Base-by-base conservation (phyloP, 2,797 vertebrate genomes). In the Poecilia gillii region DNA sequence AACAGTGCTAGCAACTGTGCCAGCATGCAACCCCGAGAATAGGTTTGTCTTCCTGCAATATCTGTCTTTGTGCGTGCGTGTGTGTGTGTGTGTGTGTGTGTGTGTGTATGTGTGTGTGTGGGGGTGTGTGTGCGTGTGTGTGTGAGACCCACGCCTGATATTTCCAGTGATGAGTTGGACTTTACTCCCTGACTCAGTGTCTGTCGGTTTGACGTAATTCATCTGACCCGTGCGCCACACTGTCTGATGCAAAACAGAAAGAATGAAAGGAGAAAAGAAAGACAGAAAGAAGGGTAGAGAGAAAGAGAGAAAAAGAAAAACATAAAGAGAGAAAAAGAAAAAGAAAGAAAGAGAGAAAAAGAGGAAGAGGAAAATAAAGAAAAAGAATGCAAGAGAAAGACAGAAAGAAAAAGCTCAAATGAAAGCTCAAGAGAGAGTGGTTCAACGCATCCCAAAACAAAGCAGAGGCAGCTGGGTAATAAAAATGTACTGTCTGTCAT, bases 401-500 rank as follows among this genome's bases (percentile, higher is more conserved):
- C 31, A 62, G 3, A 45, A 9, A 78, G 36, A 66, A 14, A 46
- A 49, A 74, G 76, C 84, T 43, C 83, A 74, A 84, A 81, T 76
- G 46, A 72, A 85, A 39, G 25, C 49, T 72, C 28, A n/a, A 77
- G 81, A 87, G 84, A 88, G 43, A 41, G 78, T 82, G 72, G 76
- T 90, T 91, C 91, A 92, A 92, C 57, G 4, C 81, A 86, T 84
- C 84, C 86, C 82, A 90, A 93, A 91, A 91, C 91, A 92, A 91
- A 89, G 84, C 89, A 91, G 84, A 87, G 84, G 87, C 89, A 85
- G 80, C 77, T 82, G 89, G 88, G 89, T 91, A 91, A 90, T 92
- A 94, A 92, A 93, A 91, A 91, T 84, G 84, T 89, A 81, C 87
- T 88, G 77, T 91, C 91, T 91, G 89, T 93, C 92, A 90, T 85